Base-by-base conservation (phyloP, 2,113 vertebrate genomes). In the Apus apus region DNA sequence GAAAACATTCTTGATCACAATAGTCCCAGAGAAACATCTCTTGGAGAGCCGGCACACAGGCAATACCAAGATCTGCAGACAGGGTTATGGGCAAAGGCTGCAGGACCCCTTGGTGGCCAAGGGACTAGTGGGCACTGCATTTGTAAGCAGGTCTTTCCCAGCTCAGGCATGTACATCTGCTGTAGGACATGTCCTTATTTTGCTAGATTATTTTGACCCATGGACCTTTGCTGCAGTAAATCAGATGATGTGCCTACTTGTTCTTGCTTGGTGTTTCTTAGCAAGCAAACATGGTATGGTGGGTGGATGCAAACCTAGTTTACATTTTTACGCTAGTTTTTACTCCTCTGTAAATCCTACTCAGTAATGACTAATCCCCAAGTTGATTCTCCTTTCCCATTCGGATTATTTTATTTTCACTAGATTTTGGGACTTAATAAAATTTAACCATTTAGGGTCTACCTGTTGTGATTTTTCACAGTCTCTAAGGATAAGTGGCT, bases 341-440 rank as follows among this genome's bases (percentile, higher is more conserved):
- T 87, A 97, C 97, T 96, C 96, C 97, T 97, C 97, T 97, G 93
- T 96, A 97, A 97, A 97, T 89, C 97, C 97, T 97, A 97, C 97
- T 97, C 97, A 97, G 75, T 94, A 87, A 89, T 97, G 97, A 97
- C 97, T 97, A 97, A 97, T 96, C 88, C 85, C 19, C 70, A 74
- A 86, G 70, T 94, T 96, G 97, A 97, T 94, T 97, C 91, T 72
- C 72, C 71, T 95, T 97, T 96, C 81, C 86, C 86, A 90, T 97
- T 96, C 1, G 89, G 75, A 95, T 96, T 92, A 80, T 95, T 96
- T 94, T 82, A 95, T 97, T 97, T 94, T 95, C 1, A 66, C 81
- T 94, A 71, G 65, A 92, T 95, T 96, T 96, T 65, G 19, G 46
- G 95, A 77, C 54, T 92, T 93, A 72, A 76, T 92, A 80, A 78